phyloP scores from a whole-genome alignment of 2,888 invertebrate species.

The Acronicta aceris region DNA sequence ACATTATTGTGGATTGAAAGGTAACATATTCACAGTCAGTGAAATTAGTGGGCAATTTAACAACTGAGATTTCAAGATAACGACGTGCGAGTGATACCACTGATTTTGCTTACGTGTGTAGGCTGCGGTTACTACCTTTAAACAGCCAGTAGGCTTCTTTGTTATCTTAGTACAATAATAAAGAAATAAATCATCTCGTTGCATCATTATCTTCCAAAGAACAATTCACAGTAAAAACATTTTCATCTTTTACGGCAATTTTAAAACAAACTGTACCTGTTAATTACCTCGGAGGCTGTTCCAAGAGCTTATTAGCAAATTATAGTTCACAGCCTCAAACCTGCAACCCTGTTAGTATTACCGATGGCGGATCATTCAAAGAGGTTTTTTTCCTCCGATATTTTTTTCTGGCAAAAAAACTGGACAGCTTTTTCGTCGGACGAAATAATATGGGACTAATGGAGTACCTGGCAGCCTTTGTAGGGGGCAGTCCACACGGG shows the following conservation, averaged over 20 bases:
- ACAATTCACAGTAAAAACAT: slow-evolving; percentile 20
- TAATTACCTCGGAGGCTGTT: slow-evolving; percentile 42
- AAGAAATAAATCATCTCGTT: slow-evolving; percentile 24
- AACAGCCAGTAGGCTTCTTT: too few species aligned
- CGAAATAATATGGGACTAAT: slow-evolving; percentile 57
- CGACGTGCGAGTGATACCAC: too few species aligned
- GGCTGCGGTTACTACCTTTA: too few species aligned
- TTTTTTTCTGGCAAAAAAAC: slow-evolving; percentile 49
- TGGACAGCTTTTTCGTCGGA: slow-evolving; percentile 57
- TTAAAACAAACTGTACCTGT: slow-evolving; percentile 52
- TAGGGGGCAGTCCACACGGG: slow-evolving; percentile 47
- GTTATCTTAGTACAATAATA: too few species aligned
- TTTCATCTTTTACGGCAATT: slow-evolving; percentile 44
- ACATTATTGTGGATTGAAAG: too few species aligned
- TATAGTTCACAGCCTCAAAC: slow-evolving; percentile 48
- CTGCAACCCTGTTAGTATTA: slow-evolving; percentile 41
- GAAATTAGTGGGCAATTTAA: too few species aligned
- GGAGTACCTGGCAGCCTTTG: slow-evolving; percentile 41
- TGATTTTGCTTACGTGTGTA: too few species aligned
- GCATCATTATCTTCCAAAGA: slow-evolving; percentile 29
- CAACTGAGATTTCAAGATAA: too few species aligned
- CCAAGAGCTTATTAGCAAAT: slow-evolving; percentile 56
- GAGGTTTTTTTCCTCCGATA: slow-evolving; percentile 45
- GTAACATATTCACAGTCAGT: too few species aligned
- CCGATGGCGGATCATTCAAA: slow-evolving; percentile 61